Evolutionary conservation across 2,797 vertebrate genomes (phyloP), one percentile per base, ranked within the genome.

Genomic region (Oreochromis mossambicus): DNA sequence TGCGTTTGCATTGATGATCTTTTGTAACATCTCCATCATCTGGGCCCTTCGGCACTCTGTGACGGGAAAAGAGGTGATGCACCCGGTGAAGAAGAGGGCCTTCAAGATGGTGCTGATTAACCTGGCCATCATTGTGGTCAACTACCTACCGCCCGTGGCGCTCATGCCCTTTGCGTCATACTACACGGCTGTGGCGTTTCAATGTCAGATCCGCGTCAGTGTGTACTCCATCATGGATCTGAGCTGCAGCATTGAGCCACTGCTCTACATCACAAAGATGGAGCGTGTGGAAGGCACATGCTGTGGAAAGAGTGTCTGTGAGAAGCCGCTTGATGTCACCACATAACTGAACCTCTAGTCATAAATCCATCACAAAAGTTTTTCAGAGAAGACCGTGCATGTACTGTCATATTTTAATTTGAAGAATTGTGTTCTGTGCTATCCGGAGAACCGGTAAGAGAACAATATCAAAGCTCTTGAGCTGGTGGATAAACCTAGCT

Each of bases 161-260:
- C 93, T 96, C 48, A 92, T 97, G 92, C 96, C 96, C 11, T 96
- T 96, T 1, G 89, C 86, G 2, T 84, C 94, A 0, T 95, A 94
- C 81, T 97, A 94, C 89, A 86, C 91, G 0, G 91, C 93, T 0
- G n/a, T 94, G 12, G 82, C 32, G 32, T 93, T 94, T 32, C 85
- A 50, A 32, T 97, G 96, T 88, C 91, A 95, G 91, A 94, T 97
- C 84, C 89, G 88, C 46, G 14, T 94, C 52, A 90, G 85, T 1
- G 95, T 96, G 54, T 96, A 93, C 85, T 88, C 95, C 81, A 91
- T 96, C 88, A 96, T 97, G 95, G 96, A 96, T 38, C 89, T 96
- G 85, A 97, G 96, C 94, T 93, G 95, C 91, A 96, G 94, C 92
- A 83, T 97, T 1, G 96, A 97, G 90, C 96, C 96, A 1, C 91